A percentile compares a stretch with the other conserved stretches of the same genome.
phyloP scores from a whole-genome alignment of 2,888 invertebrate species.

The Halictus ligatus region DNA sequence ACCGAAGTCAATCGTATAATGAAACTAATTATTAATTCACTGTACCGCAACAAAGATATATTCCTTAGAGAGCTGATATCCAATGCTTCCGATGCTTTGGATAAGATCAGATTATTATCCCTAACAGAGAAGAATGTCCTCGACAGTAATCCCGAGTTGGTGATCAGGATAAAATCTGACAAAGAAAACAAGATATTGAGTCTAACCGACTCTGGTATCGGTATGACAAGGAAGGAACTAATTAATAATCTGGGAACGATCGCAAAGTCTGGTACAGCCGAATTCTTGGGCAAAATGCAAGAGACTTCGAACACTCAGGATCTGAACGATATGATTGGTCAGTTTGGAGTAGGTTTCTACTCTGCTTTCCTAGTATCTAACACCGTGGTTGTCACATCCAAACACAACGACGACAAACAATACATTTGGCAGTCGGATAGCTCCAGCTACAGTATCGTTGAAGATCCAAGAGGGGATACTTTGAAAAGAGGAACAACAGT shows the following conservation, averaged over 20 bases:
- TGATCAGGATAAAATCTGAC: conserved; percentile 93
- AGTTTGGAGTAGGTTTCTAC: conserved; percentile 99
- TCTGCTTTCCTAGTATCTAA: conserved; percentile 98
- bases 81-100: conserved; percentile 99
- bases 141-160: conserved; percentile 91
- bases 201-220: conserved; percentile 98
- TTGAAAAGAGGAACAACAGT: conserved; percentile 95
- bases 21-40: conserved; percentile 99
- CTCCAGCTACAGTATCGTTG: conserved; percentile 93
- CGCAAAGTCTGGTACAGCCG: conserved; percentile 98
- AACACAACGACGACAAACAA: conserved; percentile 96
- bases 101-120: conserved; percentile 97
- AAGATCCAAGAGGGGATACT: conserved; percentile 97
- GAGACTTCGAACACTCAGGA: conserved; percentile 88
- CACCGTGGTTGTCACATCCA: conserved; percentile 97
- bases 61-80: conserved; percentile 99
- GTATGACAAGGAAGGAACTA: conserved; percentile 98
- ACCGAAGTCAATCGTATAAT: conserved; percentile 99
- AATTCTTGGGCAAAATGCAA: conserved; percentile 96
- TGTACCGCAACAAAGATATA: conserved; percentile 99
- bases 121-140: conserved; percentile 94
- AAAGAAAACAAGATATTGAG: conserved; percentile 96
- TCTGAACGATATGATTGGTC: conserved; percentile 98
- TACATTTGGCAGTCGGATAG: conserved; percentile 99
- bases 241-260: conserved; percentile 99